Percentiles rank a stretch among this genome's conserved stretches.
phyloP scores from a whole-genome alignment of 2,888 invertebrate genomes.

The Temnothorax rugatulus region DNA sequence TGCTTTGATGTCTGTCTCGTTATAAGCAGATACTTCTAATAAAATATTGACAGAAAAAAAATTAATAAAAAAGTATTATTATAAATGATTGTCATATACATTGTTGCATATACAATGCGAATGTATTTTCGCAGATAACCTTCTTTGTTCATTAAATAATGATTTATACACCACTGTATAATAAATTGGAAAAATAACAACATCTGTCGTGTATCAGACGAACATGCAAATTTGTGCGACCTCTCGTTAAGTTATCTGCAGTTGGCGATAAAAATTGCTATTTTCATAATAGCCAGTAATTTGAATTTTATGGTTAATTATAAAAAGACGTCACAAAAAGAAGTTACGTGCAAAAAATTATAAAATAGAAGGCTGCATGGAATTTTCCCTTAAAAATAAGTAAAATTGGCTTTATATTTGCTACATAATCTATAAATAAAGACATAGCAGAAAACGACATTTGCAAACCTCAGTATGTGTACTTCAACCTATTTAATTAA shows the following conservation, averaged over 20 bases:
- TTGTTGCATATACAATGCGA: conserved; percentile 9
- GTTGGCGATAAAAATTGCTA: neutral
- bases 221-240: neutral
- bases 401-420: neutral
- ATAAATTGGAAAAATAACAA: neutral
- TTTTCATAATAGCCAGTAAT: conserved; percentile 2
- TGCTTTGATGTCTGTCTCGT: neutral
- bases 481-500: neutral
- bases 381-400: neutral
- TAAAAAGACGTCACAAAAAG: neutral
- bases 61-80: neutral
- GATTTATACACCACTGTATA: conserved; percentile 11
- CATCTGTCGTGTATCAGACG: neutral
- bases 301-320: neutral
- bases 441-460: neutral
- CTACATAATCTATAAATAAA: neutral
- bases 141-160: conserved; percentile 16
- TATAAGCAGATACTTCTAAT: neutral
- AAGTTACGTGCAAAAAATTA: neutral
- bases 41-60: neutral
- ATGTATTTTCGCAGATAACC: conserved; percentile 1
- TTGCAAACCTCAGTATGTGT: neutral
- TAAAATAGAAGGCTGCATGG: neutral
- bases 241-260: neutral
- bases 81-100: neutral